Evolutionary conservation across 2,113 vertebrate species (phyloP), one percentile per base, ranked within the genome.

Genomic region (Poeciliopsis turrubarensis): DNA sequence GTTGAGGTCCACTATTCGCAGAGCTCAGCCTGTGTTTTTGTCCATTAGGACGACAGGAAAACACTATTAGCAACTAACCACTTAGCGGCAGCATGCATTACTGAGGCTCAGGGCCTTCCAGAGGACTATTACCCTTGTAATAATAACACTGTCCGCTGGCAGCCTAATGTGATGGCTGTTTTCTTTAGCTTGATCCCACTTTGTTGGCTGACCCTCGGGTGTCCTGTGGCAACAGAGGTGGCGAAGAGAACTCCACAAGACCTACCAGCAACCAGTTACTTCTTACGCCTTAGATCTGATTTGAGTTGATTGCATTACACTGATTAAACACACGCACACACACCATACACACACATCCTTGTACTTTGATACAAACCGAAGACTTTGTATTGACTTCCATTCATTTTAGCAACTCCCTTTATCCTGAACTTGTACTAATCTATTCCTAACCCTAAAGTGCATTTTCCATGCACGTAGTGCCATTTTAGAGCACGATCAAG

Each of bases 41-140:
- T 89, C 80, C 89, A 92, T 93, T 89, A 90, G 82, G 75, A 82
- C 73, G 82, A 88, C 89, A 92, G 89, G 86, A 92, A 92, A 90
- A 90, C 83, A 85, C 91, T 91, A 93, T 94, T 94, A 92, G 90
- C 83, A 81, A 73, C 81, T 39, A 68, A 82, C 88, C 87, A 93
- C 92, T 94, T 93, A 94, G 85, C 80, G 60, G 89, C 78, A 80
- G 81, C 76, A 65, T 82, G 88, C 90, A 93, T 95, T 93, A 91
- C 89, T 31, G 34, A 44, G 72, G 65, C 87, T 73, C 82, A 19
- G 82, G 5, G 80, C 78, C 82, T 92, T 92, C 89, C 89, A 63
- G 76, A 89, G 91, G 90, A 93, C 94, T 90, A 93, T 94, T 93
- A 94, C 79, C 81, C 82, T 63, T 73, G 84, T 83, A 92, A 92